Evolutionary conservation across 2,113 vertebrate genomes (phyloP).

Genomic region (Pelmatolapia mariae): DNA sequence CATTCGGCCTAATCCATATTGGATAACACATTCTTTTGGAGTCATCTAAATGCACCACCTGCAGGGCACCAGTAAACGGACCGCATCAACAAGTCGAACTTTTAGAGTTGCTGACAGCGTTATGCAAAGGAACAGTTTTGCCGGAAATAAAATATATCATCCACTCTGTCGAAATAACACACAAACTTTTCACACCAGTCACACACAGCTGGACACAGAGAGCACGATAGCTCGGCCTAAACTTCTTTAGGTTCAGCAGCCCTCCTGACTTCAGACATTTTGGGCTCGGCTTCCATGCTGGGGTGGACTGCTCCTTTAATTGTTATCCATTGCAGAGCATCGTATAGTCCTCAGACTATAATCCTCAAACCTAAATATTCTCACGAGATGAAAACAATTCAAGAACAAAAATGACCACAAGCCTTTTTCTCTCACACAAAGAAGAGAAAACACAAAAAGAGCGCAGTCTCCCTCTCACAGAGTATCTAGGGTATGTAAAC

Average conservation of each 20-base stretch:
- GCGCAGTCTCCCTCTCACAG: background rate
- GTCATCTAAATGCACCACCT: background rate
- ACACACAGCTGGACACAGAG: background rate
- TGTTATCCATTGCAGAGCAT: background rate
- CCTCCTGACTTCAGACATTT: background rate
- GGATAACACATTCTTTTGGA: slow-evolving; percentile 14
- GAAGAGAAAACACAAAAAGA: background rate
- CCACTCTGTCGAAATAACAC: background rate
- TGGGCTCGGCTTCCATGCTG: background rate
- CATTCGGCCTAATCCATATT: slow-evolving; percentile 7
- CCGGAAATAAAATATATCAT: background rate
- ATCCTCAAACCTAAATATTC: background rate
- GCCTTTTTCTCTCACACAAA: slow-evolving; percentile 30
- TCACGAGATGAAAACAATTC: background rate
- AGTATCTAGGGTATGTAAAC: slow-evolving; percentile 43
- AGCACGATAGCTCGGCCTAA: background rate
- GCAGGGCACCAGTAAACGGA: background rate
- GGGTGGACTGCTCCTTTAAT: background rate
- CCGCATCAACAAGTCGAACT: background rate
- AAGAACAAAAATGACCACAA: slow-evolving; percentile 37
- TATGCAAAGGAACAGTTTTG: background rate
- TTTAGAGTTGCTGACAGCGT: background rate
- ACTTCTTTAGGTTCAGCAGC: background rate
- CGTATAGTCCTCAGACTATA: background rate
- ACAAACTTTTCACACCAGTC: background rate